These are phyloP conservation scores for Mormyrus lacerda DNA, from an alignment of 2,113 vertebrate species.

Conservation along the genomic window DNA sequence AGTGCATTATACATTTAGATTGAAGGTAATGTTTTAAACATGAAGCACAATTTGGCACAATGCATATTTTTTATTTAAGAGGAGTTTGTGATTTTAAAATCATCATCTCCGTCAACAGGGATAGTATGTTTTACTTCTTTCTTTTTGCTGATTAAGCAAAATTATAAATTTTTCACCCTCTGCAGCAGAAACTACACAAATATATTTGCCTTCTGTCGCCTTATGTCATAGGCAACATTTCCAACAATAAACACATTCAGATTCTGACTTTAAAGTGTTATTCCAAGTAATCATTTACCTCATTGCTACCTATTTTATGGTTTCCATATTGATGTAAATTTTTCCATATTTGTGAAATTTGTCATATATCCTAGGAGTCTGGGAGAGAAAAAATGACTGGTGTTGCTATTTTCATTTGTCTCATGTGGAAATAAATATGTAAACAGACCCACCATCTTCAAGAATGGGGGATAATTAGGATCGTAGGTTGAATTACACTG, in stretches of 20 bases:
- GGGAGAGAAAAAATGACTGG: neutral
- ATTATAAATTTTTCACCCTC: neutral
- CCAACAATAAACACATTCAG: constrained; percentile 52
- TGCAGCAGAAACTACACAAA: neutral
- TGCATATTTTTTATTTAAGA: neutral
- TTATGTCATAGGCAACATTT: neutral
- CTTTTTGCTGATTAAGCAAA: neutral
- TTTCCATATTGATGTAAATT: neutral
- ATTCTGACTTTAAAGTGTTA: constrained; percentile 51
- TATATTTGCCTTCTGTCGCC: neutral
- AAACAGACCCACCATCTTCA: neutral
- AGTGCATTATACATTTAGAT: neutral
- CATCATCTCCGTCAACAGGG: neutral
- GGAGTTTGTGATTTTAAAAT: neutral
- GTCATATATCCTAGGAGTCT: neutral
- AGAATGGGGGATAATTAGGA: neutral
- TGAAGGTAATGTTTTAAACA: neutral
- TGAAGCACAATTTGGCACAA: neutral
- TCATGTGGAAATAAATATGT: neutral
- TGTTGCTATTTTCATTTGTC: neutral
- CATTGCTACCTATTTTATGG: neutral
- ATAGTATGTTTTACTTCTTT: neutral
- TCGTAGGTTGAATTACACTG: neutral
- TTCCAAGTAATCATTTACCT: constrained; percentile 35
- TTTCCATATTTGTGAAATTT: neutral